Conservation (phyloP, 2,888 invertebrate genomes). For the Drosophila vallismaia region DNA sequence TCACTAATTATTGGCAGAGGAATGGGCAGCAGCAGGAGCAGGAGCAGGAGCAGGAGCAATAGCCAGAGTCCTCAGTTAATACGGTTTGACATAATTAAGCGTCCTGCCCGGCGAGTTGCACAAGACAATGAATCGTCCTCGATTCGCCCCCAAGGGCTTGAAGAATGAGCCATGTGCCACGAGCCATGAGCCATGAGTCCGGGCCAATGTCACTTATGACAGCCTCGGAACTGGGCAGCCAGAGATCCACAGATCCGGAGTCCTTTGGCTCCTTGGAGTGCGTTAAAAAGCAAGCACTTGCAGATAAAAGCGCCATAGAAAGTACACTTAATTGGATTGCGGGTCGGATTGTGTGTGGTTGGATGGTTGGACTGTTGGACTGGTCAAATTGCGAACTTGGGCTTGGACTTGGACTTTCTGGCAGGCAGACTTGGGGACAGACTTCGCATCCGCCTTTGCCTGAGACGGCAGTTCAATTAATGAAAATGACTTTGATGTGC, state of each 20-base stretch:
- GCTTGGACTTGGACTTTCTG: constrained; percentile 9
- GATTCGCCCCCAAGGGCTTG: neutral
- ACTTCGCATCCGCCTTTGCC: neutral
- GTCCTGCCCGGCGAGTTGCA: constrained; percentile 6
- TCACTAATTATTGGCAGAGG: constrained; percentile 39
- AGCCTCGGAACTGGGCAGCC: neutral
- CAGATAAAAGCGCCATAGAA: constrained; percentile 49
- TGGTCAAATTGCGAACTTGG: constrained; percentile 1
- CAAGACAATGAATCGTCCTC: constrained; percentile 8
- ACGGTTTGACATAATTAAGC: constrained; percentile 54
- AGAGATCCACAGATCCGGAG: neutral
- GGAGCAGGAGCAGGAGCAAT: too few relatives aligned
- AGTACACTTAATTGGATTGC: constrained; percentile 56
- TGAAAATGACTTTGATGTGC: constrained; percentile 52
- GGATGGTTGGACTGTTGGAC: constrained; percentile 1
- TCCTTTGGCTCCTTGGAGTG: constrained; percentile 10
- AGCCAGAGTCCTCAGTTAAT: constrained; percentile 26
- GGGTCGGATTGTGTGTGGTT: constrained; percentile 29
- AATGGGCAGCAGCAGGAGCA: neutral
- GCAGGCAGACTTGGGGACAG: too few relatives aligned
- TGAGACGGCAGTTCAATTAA: constrained; percentile 47
- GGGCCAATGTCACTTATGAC: constrained; percentile 45
- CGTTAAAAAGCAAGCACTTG: constrained; percentile 37
- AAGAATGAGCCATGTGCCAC: neutral
- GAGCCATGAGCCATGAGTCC: neutral